A percentile compares a stretch with the other conserved stretches of the same genome.
phyloP scores from a whole-genome alignment of 2,113 vertebrate species.

The Campylomormyrus tamandua region DNA sequence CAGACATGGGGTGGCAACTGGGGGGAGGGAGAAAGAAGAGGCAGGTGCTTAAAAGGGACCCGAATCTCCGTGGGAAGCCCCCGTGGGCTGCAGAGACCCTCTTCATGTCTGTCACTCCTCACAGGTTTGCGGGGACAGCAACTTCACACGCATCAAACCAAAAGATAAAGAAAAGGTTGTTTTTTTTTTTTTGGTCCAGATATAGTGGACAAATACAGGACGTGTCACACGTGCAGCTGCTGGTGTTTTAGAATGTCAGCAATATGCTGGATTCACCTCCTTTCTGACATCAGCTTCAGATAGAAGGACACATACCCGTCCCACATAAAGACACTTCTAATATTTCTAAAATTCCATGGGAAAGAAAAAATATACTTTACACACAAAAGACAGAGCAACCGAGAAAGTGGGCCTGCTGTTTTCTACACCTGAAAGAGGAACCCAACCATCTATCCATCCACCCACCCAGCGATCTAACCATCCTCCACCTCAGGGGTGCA shows the following conservation, averaged over 20 bases:
- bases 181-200: background rate
- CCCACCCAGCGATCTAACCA: background rate
- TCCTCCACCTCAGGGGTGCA: background rate
- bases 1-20: slow-evolving; percentile 97
- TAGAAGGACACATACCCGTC: too few species aligned
- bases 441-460: too few species aligned
- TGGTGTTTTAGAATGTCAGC: background rate
- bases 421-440: too few species aligned
- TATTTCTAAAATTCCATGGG: too few species aligned
- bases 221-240: background rate
- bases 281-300: too few species aligned
- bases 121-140: background rate
- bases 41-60: background rate
- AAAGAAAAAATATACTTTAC: too few species aligned
- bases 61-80: background rate
- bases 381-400: too few species aligned
- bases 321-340: too few species aligned
- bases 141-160: background rate
- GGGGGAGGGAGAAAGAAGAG: slow-evolving; percentile 22
- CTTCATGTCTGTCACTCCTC: background rate
- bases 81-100: background rate
- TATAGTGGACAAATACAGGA: background rate
- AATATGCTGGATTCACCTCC: background rate
- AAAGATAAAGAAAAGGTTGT: background rate
- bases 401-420: too few species aligned